These are phyloP conservation scores for Polyergus mexicanus DNA, from an alignment of 1,140 invertebrate genomes.

Conservation along the genomic window DNA sequence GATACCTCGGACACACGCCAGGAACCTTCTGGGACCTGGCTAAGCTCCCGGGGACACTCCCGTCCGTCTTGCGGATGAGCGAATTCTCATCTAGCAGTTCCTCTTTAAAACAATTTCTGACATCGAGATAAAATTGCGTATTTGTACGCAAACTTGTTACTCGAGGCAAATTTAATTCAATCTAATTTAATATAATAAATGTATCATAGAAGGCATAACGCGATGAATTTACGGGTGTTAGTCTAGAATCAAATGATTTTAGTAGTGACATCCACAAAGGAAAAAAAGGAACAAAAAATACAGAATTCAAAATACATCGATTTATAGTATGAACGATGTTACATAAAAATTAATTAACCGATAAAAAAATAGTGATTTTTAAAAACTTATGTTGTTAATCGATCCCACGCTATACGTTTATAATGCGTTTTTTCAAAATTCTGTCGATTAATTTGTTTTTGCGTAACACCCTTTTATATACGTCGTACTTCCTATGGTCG, in stretches of 20 bases:
- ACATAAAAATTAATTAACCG: not conserved
- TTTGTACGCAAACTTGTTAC: slow-evolving; percentile 29
- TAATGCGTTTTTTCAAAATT: not conserved
- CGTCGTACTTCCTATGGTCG: not conserved
- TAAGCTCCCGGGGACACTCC: not conserved
- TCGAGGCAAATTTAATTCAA: not conserved
- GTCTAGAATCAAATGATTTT: not conserved
- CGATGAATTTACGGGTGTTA: not conserved
- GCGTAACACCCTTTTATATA: not conserved
- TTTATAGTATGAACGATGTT: not conserved
- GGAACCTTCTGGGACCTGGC: slow-evolving; percentile 37
- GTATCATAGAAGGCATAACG: not conserved
- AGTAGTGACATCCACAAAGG: not conserved
- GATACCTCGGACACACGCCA: slow-evolving; percentile 74
- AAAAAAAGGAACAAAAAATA: too few species aligned
- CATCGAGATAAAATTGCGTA: not conserved
- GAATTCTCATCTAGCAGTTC: slow-evolving; percentile 19
- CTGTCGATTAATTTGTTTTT: not conserved
- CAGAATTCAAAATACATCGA: not conserved
- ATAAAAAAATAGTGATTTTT: not conserved
- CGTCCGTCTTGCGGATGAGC: not conserved
- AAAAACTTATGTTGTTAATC: too few species aligned
- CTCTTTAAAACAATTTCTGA: slow-evolving; percentile 57
- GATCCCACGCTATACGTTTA: not conserved
- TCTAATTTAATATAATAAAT: not conserved